Evolutionary conservation across 2,113 vertebrate species (phyloP), one percentile per base, ranked within the genome.

Genomic region (Catagonus wagneri): DNA sequence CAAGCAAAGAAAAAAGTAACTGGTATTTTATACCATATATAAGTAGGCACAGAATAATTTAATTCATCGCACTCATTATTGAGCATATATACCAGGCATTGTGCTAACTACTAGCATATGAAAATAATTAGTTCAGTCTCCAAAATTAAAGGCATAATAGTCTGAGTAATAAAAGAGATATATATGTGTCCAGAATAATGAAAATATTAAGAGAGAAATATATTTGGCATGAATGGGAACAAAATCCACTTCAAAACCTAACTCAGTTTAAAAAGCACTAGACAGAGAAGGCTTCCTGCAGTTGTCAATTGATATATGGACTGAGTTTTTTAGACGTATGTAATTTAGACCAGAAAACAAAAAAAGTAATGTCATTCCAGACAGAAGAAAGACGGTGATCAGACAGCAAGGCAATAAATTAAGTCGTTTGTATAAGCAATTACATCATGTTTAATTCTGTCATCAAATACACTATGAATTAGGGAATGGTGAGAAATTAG

Each of bases 111-210:
- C 32, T 54, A 12, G 11, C n/a, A 54, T 95, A 54, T 27, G 27
- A 79, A 85, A 61, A 71, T 63, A 86, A 69, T 78, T 90, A 94
- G 15, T 85, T 85, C 19, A n/a, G 39, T 20, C 63, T 85, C 71
- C 68, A 61, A 68, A 85, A 71, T 79, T 60, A 90, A 85, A 86
- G 88, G 44, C 25, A 39, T 84, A 80, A 34, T n/a, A 71, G 44
- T 80, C 56, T 58, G 16, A 86, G 80, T 66, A 54, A 44, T 66
- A 80, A 74, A 65, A 50, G 27, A 90, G n/a, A 90, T 22, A 58
- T 74, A 74, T 74, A 81, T 81, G 34, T 50, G 83, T 83, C 68
- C 52, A 95, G 75, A 92, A 87, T 58, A 92, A 88, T 66, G 29
- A 92, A 2, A 66, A 50, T 74, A 92, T 78, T 86, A 92, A 87